Conservation (phyloP, 2,797 vertebrate species). For the Ambastaia sidthimunki region DNA sequence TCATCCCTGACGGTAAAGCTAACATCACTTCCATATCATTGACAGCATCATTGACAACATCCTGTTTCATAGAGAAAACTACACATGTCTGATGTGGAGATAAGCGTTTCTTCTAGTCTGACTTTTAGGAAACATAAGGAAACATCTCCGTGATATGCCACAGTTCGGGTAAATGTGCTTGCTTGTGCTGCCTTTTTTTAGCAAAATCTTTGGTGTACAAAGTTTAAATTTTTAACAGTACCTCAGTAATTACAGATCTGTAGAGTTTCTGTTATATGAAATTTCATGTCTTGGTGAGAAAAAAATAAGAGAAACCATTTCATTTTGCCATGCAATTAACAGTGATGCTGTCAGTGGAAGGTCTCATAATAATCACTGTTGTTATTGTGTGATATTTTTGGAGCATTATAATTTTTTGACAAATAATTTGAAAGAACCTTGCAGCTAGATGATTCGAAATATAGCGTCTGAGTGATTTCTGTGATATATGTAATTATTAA, state of each 20-base stretch:
- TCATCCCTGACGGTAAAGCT: slow-evolving; percentile 19
- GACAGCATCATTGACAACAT: slow-evolving; percentile 7
- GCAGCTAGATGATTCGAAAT: slow-evolving; percentile 19
- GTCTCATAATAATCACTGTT: slow-evolving; percentile 2
- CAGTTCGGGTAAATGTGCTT: slow-evolving; percentile 2
- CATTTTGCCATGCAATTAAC: background rate
- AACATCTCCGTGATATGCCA: slow-evolving; percentile 1
- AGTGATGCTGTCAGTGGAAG: background rate
- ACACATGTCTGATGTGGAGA: no score
- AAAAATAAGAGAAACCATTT: background rate
- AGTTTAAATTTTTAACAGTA: background rate
- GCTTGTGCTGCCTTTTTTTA: background rate
- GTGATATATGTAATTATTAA: slow-evolving; percentile 25
- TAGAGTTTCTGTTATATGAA: background rate
- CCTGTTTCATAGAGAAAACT: slow-evolving; percentile 1
- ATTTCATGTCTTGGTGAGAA: background rate
- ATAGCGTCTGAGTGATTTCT: slow-evolving; percentile 5
- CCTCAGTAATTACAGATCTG: slow-evolving; percentile 13
- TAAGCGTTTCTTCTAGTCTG: background rate
- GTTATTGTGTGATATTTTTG: slow-evolving; percentile 4
- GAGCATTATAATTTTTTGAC: slow-evolving; percentile 14
- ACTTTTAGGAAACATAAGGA: slow-evolving; percentile 16
- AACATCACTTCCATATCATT: slow-evolving; percentile 7
- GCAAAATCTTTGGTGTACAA: slow-evolving; percentile 13
- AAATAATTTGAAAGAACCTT: background rate